Evolutionary conservation across 2,797 vertebrate species (phyloP).

Genomic region (Notoglanidium macrostoma): DNA sequence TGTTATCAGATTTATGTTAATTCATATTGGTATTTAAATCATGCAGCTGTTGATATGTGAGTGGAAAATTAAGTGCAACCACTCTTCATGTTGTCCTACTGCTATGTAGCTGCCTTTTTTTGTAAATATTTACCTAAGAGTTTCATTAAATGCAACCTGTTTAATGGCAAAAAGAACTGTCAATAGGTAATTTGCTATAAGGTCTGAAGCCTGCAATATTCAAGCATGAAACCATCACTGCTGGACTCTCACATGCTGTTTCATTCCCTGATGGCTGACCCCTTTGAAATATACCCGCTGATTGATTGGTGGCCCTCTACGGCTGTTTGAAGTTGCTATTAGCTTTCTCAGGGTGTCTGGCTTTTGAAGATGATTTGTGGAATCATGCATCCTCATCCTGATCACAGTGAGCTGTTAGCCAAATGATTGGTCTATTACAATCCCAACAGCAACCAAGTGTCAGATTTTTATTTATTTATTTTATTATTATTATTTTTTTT

Average conservation of each 20-base stretch:
- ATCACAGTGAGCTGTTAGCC: constrained; percentile 68
- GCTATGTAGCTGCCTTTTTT: not conserved
- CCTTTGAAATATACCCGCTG: constrained; percentile 58
- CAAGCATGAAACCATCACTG: constrained; percentile 30
- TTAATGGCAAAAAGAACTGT: not conserved
- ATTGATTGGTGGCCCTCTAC: constrained; percentile 61
- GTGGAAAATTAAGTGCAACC: not conserved
- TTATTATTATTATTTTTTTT: too few species aligned
- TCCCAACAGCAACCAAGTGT: constrained; percentile 1
- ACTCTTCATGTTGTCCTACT: not conserved
- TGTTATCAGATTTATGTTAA: not conserved
- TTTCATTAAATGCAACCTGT: not conserved
- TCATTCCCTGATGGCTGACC: constrained; percentile 45
- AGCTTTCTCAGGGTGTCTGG: constrained; percentile 52
- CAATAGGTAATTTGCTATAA: not conserved
- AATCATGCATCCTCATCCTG: constrained; percentile 55
- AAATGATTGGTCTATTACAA: constrained; percentile 42
- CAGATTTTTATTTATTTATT: not conserved
- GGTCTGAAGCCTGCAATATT: constrained; percentile 21
- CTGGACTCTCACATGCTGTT: constrained; percentile 36
- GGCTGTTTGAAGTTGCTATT: constrained; percentile 74
- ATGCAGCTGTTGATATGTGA: not conserved
- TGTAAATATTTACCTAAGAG: not conserved
- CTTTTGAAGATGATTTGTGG: constrained; percentile 74
- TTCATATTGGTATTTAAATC: not conserved